A percentile compares a stretch with the other conserved stretches of the same genome.
These are phyloP conservation scores for Mythimna lalbum DNA, from an alignment of 2,888 invertebrate genomes.

Conservation along the genomic window DNA sequence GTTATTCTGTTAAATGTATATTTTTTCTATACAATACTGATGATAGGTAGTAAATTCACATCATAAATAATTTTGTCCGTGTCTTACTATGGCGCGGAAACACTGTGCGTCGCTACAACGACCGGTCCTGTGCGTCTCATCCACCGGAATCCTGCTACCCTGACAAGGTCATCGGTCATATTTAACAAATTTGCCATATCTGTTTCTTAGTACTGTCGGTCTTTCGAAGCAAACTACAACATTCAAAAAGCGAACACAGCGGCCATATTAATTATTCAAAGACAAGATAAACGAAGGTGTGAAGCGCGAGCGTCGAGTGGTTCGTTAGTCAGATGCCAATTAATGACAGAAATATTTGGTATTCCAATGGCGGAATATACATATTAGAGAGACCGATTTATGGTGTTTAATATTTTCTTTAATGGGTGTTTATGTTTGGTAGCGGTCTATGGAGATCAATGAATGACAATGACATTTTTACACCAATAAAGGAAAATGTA, in stretches of 20 bases:
- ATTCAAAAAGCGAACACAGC: conserved; percentile 40
- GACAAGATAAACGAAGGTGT: conserved; percentile 30
- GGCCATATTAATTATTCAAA: conserved; percentile 48
- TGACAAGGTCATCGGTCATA: too few species aligned
- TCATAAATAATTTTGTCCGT: too few species aligned
- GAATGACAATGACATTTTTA: too few species aligned
- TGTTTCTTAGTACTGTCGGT: neutral
- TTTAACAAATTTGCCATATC: neutral
- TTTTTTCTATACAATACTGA: too few species aligned
- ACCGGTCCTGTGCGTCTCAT: too few species aligned
- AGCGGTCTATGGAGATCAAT: neutral
- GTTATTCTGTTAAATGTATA: too few species aligned
- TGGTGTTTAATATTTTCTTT: neutral
- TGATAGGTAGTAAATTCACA: too few species aligned
- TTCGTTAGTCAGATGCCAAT: conserved; percentile 39
- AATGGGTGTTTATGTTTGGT: too few species aligned
- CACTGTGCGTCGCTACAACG: too few species aligned
- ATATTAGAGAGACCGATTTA: conserved; percentile 5
- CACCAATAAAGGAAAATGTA: too few species aligned
- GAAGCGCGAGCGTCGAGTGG: conserved; percentile 22
- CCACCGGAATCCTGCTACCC: too few species aligned
- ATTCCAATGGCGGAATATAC: conserved; percentile 7
- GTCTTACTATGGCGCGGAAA: too few species aligned
- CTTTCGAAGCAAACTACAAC: conserved; percentile 34
- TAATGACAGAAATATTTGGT: conserved; percentile 22